A percentile compares a stretch with the other conserved stretches of the same genome.
Evolutionary conservation across 2,113 vertebrate species (phyloP).

Genomic region (Pelvicachromis taeniatus): DNA sequence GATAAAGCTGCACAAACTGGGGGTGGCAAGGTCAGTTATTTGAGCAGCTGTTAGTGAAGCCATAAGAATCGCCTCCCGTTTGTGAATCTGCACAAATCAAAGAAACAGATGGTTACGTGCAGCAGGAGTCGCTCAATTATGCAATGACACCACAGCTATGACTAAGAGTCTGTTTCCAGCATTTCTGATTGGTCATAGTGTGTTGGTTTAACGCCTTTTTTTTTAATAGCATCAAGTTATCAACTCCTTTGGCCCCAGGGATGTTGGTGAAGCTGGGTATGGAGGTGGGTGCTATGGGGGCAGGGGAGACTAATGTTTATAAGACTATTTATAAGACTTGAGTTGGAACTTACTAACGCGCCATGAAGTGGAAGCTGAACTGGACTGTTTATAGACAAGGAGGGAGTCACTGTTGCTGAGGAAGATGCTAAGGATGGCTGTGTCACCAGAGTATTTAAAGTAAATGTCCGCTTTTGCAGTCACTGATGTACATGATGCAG

Average conservation of each 20-base stretch:
- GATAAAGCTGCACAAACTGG: background rate
- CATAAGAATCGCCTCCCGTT: background rate
- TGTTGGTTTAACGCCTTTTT: background rate
- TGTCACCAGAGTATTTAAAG: background rate
- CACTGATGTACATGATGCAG: background rate
- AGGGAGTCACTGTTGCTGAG: background rate
- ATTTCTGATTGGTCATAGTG: background rate
- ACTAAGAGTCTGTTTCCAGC: background rate
- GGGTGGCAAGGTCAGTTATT: background rate
- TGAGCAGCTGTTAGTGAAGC: background rate
- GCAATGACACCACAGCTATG: background rate
- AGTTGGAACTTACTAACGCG: background rate
- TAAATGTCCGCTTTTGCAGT: background rate
- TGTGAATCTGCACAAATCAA: constrained; percentile 8
- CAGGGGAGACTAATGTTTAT: background rate
- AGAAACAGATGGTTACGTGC: constrained; percentile 25
- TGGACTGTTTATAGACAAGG: background rate
- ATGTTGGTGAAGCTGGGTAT: background rate
- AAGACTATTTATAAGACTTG: background rate
- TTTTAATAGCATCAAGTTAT: background rate
- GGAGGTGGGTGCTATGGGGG: background rate
- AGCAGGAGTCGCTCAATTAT: constrained; percentile 6
- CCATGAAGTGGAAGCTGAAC: background rate
- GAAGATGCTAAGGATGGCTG: background rate
- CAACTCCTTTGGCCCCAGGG: background rate